Conservation (phyloP, 2,113 vertebrate species). For the Scartelaos histophorus region DNA sequence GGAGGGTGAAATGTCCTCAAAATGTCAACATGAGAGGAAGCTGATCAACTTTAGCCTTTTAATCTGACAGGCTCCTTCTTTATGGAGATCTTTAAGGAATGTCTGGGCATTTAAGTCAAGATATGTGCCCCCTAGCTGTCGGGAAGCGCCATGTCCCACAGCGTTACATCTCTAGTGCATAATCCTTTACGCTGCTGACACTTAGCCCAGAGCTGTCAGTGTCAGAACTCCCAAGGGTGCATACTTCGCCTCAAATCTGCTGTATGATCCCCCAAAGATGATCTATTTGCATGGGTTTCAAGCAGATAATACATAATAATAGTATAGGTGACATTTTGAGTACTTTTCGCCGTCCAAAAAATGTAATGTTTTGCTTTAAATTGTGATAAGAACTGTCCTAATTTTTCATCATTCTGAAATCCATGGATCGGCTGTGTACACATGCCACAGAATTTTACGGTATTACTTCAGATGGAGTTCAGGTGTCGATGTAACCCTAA, state of each 20-base stretch:
- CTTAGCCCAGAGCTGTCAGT: slow-evolving; percentile 28
- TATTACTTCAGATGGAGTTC: too few relatives aligned
- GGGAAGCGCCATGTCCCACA: slow-evolving; percentile 12
- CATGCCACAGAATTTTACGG: too few relatives aligned
- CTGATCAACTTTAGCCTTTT: not conserved
- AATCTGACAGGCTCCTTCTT: not conserved
- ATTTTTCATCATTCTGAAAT: too few relatives aligned
- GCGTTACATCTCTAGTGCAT: slow-evolving; percentile 25
- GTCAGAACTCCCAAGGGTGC: slow-evolving; percentile 27
- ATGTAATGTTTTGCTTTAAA: too few relatives aligned
- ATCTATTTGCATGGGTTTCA: slow-evolving; percentile 10
- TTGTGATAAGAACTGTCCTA: too few relatives aligned
- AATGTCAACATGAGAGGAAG: too few relatives aligned
- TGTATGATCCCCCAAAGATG: not conserved
- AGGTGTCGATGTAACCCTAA: too few relatives aligned
- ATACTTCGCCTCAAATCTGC: slow-evolving; percentile 29
- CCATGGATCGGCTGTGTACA: too few relatives aligned
- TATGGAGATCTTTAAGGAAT: not conserved
- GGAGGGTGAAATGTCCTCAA: too few relatives aligned
- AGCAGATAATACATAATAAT: too few relatives aligned
- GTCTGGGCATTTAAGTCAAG: slow-evolving; percentile 21
- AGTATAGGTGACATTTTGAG: too few relatives aligned
- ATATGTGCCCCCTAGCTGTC: slow-evolving; percentile 16
- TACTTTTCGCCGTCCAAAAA: too few relatives aligned
- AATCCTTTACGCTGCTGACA: slow-evolving; percentile 2